Percentiles rank a stretch among this genome's conserved stretches.
Conservation (phyloP, 30 jellyfish, hydroid and myxozoan genomes). For the Turritopsis dohrnii region DNA sequence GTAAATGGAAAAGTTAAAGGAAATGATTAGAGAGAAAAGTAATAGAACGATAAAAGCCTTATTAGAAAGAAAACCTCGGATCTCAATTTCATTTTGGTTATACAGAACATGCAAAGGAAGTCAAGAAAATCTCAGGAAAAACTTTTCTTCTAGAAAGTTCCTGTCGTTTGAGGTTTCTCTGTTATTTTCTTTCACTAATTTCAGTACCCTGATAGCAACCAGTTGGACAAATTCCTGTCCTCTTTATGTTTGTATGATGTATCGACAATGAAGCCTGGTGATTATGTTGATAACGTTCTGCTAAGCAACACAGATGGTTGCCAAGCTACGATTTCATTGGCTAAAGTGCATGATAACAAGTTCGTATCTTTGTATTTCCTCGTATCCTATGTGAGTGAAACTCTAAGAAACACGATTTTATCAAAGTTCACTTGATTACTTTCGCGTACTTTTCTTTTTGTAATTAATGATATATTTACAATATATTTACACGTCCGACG, state of each 20-base stretch:
- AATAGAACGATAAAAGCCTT: no score
- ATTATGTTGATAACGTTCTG: slow-evolving; percentile 2
- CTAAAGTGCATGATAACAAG: neutral
- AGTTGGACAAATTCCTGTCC: neutral
- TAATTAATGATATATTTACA: no score
- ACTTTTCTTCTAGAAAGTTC: neutral
- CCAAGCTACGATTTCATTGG: neutral
- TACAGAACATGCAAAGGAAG: neutral
- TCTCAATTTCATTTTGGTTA: no score
- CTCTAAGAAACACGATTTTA: no score
- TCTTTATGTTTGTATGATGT: neutral
- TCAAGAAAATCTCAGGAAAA: neutral
- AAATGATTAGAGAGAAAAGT: no score
- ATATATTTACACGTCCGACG: no score
- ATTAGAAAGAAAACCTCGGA: no score
- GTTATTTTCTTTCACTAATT: neutral
- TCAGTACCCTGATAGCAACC: neutral
- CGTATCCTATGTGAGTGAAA: neutral
- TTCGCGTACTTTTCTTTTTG: no score
- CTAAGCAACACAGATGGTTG: neutral
- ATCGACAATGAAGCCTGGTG: neutral
- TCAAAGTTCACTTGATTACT: no score
- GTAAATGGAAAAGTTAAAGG: no score
- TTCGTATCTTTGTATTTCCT: neutral
- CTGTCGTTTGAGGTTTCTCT: no score